phyloP scores from a whole-genome alignment of 2,888 invertebrate genomes.

The Chironomus tentans region DNA sequence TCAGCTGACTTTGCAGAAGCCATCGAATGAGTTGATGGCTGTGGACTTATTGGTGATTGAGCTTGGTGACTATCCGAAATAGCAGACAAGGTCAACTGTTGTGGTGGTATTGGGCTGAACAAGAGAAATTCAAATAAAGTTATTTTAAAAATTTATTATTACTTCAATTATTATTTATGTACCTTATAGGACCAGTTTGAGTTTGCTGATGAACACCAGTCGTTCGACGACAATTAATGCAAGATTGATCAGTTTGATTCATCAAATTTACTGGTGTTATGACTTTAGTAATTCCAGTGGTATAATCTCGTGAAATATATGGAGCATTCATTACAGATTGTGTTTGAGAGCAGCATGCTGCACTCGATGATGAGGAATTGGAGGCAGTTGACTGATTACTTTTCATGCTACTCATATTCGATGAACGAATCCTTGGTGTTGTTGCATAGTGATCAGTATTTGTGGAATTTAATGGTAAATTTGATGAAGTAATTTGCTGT shows the following conservation, averaged over 20 bases:
- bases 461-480: conserved; percentile 15
- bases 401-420: conserved; percentile 15
- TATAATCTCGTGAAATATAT: conserved; percentile 30
- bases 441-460: conserved; percentile 34
- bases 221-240: conserved; percentile 40
- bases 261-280: conserved; percentile 33
- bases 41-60: conserved; percentile 20
- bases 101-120: conserved; percentile 38
- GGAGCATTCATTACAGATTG: neutral
- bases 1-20: conserved; percentile 19
- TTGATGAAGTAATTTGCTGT: conserved; percentile 22
- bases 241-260: conserved; percentile 34
- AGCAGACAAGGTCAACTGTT: conserved; percentile 28
- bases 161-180: no score
- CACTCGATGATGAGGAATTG: neutral
- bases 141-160: no score
- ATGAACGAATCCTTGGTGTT: conserved; percentile 34
- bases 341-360: neutral
- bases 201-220: conserved; percentile 43
- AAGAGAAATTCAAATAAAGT: no score
- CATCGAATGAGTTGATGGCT: conserved; percentile 18
- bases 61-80: conserved; percentile 4
- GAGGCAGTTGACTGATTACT: neutral
- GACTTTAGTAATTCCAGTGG: conserved; percentile 30
- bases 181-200: conserved; percentile 40